A percentile compares a stretch with the other conserved stretches of the same genome.
These are phyloP conservation scores for Leuciscus waleckii DNA, from an alignment of 2,797 vertebrate genomes.

Conservation along the genomic window DNA sequence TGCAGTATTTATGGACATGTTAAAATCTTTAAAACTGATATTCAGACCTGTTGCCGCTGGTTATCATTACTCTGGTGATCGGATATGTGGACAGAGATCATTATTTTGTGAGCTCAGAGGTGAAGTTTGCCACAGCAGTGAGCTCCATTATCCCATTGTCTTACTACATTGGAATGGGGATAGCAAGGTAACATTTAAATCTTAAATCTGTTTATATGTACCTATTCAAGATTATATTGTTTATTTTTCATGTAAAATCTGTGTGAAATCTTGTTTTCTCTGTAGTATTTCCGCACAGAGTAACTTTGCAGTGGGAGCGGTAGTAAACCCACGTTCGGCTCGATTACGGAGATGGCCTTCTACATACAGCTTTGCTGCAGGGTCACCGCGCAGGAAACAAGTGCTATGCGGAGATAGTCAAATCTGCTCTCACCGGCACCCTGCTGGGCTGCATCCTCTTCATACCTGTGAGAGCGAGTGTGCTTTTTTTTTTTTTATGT, in stretches of 20 bases:
- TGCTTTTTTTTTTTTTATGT: too few relatives aligned
- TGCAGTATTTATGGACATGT: neutral
- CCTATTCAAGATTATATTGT: neutral
- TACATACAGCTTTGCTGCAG: slow-evolving; percentile 89
- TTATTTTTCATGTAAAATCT: neutral
- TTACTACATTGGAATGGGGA: slow-evolving; percentile 92
- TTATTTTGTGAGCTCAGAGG: slow-evolving; percentile 71
- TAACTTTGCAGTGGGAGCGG: slow-evolving; percentile 88
- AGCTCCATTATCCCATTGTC: slow-evolving; percentile 88
- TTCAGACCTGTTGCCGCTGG: slow-evolving; percentile 84
- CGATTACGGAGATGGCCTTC: slow-evolving; percentile 91
- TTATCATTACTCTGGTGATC: slow-evolving; percentile 80
- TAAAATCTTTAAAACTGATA: slow-evolving; percentile 66
- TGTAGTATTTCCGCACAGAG: slow-evolving; percentile 89
- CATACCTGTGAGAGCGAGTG: slow-evolving; percentile 80
- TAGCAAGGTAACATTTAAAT: slow-evolving; percentile 82
- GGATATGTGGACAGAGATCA: slow-evolving; percentile 83
- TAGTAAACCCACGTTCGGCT: slow-evolving; percentile 90
- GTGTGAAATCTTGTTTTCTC: neutral
- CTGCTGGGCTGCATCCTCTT: slow-evolving; percentile 89
- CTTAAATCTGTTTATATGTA: too few relatives aligned
- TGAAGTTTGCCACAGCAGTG: slow-evolving; percentile 84
- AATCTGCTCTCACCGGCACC: slow-evolving; percentile 86
- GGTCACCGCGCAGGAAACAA: slow-evolving; percentile 79
- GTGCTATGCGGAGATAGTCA: slow-evolving; percentile 89